Conservation (phyloP, 2,888 invertebrate genomes). For the Xestia c-nigrum region DNA sequence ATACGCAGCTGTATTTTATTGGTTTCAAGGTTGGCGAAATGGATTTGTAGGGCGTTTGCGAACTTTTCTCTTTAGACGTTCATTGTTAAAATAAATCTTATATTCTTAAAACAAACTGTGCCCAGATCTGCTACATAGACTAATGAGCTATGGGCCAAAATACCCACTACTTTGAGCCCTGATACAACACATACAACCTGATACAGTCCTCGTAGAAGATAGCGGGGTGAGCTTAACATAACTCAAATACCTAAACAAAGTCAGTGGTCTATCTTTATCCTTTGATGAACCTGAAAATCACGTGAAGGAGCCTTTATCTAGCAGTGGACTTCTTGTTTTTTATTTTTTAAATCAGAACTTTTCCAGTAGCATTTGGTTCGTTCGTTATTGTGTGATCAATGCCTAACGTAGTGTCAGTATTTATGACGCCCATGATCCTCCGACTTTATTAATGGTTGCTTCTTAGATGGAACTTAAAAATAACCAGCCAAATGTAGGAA, state of each 20-base stretch:
- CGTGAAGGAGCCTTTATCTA: no score
- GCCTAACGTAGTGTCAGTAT: no score
- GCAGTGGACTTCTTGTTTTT: neutral
- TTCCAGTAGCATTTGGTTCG: neutral
- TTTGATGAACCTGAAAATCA: neutral
- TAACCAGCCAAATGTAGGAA: neutral
- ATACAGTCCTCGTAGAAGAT: neutral
- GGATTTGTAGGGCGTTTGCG: neutral
- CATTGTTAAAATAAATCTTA: no score
- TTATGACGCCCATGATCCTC: no score
- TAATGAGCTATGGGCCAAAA: neutral
- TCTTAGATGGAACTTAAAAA: neutral
- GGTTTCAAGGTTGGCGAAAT: neutral
- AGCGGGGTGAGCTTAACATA: neutral
- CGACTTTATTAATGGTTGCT: no score
- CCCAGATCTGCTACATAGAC: neutral
- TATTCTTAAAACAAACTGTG: neutral
- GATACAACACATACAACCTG: neutral
- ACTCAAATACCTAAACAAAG: no score
- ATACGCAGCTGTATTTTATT: neutral
- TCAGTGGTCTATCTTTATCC: neutral
- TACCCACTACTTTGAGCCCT: neutral
- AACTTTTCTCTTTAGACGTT: neutral
- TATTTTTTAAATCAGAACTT: neutral
- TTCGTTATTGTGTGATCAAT: no score